These are phyloP conservation scores for Nasonovia ribisnigri DNA, from an alignment of 2,888 invertebrate genomes.

Conservation along the genomic window DNA sequence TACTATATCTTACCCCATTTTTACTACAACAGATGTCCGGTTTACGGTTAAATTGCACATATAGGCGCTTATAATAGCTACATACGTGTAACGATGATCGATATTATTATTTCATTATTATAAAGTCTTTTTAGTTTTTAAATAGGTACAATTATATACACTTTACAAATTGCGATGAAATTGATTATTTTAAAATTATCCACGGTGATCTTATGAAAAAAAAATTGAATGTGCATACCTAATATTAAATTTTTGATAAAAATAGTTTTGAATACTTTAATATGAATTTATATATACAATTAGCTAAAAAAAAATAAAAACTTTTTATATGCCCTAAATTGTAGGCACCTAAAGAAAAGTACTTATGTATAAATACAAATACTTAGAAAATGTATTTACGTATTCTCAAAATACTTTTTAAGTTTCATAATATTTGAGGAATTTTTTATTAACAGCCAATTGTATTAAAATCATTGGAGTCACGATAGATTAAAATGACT, in stretches of 20 bases:
- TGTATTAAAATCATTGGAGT: background rate
- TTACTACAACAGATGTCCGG: background rate
- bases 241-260: background rate
- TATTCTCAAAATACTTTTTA: background rate
- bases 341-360: background rate
- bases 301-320: background rate
- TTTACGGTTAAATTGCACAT: background rate
- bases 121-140: background rate
- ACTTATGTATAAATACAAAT: background rate
- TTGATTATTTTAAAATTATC: background rate
- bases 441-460: background rate
- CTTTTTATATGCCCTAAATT: background rate
- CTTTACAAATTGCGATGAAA: background rate
- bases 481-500: no score
- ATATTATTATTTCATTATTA: background rate
- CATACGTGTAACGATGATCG: background rate
- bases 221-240: background rate
- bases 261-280: background rate
- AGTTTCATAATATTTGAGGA: background rate
- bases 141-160: background rate
- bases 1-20: background rate
- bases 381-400: background rate
- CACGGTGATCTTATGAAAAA: background rate
- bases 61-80: background rate
- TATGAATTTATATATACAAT: background rate